Evolutionary conservation across 2,113 vertebrate genomes (phyloP).

Genomic region (Hirundichthys speculiger): DNA sequence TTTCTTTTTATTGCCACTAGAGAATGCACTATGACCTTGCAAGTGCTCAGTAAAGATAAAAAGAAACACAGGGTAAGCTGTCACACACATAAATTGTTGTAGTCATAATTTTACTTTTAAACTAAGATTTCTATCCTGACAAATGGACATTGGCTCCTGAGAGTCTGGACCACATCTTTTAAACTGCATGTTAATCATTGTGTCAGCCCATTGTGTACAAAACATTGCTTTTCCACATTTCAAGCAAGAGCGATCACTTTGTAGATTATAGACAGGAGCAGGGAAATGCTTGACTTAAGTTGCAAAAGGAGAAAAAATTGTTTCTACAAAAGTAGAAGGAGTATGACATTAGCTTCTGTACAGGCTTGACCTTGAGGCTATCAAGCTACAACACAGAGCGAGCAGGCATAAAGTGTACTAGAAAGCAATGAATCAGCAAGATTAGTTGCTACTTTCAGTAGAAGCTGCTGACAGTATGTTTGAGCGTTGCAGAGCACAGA

Average conservation of each 20-base stretch:
- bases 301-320: constrained; percentile 29
- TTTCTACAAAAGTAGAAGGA: constrained; percentile 36
- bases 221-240: constrained; percentile 39
- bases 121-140: background rate
- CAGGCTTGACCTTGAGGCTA: constrained; percentile 65
- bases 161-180: constrained; percentile 30
- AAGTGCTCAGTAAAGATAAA: too few relatives aligned
- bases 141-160: constrained; percentile 32
- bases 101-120: constrained; percentile 5
- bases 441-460: constrained; percentile 28
- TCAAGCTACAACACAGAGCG: constrained; percentile 59
- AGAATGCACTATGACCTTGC: too few relatives aligned
- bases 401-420: constrained; percentile 23
- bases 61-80: too few relatives aligned
- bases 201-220: constrained; percentile 66
- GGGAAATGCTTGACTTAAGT: constrained; percentile 60
- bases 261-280: constrained; percentile 24
- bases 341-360: constrained; percentile 32
- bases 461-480: constrained; percentile 34
- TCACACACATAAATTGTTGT: too few relatives aligned
- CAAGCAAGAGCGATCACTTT: constrained; percentile 9
- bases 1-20: too few relatives aligned
- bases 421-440: constrained; percentile 53
- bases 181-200: constrained; percentile 49
- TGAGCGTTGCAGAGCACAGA: background rate